A percentile compares a stretch with the other conserved stretches of the same genome.
Evolutionary conservation across 2,113 vertebrate species (phyloP).

Genomic region (Macroglossus sobrinus): DNA sequence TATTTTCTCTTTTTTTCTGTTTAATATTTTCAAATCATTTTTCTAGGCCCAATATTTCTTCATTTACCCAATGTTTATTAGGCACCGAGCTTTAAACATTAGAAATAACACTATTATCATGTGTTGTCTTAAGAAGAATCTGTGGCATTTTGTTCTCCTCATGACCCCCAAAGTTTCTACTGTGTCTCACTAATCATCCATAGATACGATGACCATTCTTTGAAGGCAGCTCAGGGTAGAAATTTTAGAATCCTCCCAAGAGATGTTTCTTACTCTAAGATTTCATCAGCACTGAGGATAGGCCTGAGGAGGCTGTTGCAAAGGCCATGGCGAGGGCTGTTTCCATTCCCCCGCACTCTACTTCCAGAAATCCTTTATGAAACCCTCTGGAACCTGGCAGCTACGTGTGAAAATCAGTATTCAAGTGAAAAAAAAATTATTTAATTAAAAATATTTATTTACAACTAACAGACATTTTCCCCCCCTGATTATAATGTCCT

Average conservation of each 20-base stretch:
- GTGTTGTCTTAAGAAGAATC: not conserved
- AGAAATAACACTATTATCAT: not conserved
- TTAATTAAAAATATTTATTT: not conserved
- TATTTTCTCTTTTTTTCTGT: not conserved
- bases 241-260: not conserved
- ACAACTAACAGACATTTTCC: not conserved
- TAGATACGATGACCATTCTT: not conserved
- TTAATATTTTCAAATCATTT: constrained; percentile 21
- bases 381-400: not conserved
- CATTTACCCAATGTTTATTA: not conserved
- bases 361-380: not conserved
- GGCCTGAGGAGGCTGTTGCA: not conserved
- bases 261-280: not conserved
- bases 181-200: fast-evolving
- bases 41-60: not conserved
- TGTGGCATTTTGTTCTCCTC: not conserved
- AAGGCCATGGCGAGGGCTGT: not conserved
- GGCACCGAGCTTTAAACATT: not conserved
- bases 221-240: not conserved
- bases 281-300: not conserved
- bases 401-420: not conserved
- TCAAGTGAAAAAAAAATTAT: not conserved
- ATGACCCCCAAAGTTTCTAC: no score
- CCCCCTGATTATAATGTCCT: not conserved
- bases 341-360: not conserved